Conservation (phyloP, 2,797 vertebrate genomes). For the Micrastur ruficollis region DNA sequence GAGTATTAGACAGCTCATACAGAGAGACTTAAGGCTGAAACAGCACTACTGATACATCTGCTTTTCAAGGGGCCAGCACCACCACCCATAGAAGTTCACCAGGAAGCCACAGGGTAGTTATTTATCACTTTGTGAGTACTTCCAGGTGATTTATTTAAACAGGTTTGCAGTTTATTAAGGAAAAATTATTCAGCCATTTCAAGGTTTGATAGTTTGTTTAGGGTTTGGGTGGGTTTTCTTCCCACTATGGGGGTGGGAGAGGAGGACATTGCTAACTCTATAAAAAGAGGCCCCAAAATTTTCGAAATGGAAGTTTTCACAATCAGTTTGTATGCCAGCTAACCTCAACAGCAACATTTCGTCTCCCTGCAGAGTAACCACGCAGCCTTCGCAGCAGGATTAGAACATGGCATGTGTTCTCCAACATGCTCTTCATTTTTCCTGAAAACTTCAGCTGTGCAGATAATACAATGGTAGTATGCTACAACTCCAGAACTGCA, state of each 20-base stretch:
- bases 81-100: background rate
- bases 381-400: rapidly evolving
- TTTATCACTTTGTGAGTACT: background rate
- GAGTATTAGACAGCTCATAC: background rate
- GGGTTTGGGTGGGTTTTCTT: background rate
- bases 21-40: background rate
- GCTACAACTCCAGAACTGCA: background rate
- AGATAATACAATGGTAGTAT: background rate
- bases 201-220: background rate
- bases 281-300: background rate
- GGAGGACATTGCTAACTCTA: background rate
- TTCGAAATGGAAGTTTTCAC: background rate
- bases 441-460: background rate
- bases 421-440: background rate
- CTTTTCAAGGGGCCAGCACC: background rate
- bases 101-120: background rate
- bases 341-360: background rate
- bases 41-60: background rate
- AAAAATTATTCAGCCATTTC: background rate
- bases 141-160: background rate
- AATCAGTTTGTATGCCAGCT: background rate
- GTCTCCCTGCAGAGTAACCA: rapidly evolving
- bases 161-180: background rate
- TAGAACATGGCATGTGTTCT: background rate
- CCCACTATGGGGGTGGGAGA: background rate